Percentiles rank a stretch among this genome's conserved stretches.
phyloP scores from a whole-genome alignment of 1,140 invertebrate genomes.

The Cotesia glomerata region DNA sequence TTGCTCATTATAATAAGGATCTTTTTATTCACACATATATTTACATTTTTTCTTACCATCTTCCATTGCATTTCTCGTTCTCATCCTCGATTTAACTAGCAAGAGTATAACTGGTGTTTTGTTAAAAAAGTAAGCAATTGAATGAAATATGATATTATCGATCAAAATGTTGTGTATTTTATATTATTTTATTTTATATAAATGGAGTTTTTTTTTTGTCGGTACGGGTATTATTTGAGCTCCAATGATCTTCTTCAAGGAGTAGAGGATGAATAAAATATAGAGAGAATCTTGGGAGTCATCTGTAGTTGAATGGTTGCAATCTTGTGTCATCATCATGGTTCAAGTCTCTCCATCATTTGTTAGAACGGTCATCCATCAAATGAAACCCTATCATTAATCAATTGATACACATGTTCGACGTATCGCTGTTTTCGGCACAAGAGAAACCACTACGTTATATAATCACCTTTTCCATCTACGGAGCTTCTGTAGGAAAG shows the following conservation, averaged over 20 bases:
- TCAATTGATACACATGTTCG: conserved; percentile 25
- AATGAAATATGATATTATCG: neutral
- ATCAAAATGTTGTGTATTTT: neutral
- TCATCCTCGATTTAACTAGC: neutral
- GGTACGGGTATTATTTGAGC: neutral
- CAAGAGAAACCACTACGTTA: conserved; percentile 43
- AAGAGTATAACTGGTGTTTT: neutral
- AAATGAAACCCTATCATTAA: conserved; percentile 17
- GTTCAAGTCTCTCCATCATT: conserved; percentile 4
- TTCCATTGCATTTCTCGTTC: neutral
- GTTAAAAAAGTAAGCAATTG: neutral
- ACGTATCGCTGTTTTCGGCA: conserved; percentile 32
- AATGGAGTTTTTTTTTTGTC: conserved; percentile 1
- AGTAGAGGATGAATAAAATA: neutral
- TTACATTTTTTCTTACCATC: neutral
- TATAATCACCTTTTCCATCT: conserved; percentile 40
- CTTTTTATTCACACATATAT: neutral
- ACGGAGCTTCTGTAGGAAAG: conserved; percentile 10
- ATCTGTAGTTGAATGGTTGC: conserved; percentile 11
- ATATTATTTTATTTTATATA: neutral
- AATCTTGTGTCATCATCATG: conserved; percentile 13
- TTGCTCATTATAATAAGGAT: no score
- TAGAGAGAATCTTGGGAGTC: conserved; percentile 1
- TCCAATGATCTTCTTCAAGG: neutral
- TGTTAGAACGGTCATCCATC: conserved; percentile 17